Evolutionary conservation across 2,888 invertebrate genomes (phyloP).

Genomic region (Ophonus ardosiacus): DNA sequence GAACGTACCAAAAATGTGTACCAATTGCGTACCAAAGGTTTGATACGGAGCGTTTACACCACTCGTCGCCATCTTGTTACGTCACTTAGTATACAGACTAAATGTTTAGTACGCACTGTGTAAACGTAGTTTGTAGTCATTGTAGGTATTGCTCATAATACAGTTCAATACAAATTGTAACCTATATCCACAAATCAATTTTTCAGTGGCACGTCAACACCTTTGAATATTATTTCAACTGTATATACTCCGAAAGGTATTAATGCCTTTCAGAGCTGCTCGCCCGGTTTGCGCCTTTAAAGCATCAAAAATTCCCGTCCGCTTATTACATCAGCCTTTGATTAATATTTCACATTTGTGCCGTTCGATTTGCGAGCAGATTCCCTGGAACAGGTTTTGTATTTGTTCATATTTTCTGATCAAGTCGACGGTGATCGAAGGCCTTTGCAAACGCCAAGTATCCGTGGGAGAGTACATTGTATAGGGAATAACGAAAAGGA

Average conservation of each 20-base stretch:
- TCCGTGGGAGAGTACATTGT: too few species aligned
- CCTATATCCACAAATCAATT: not conserved
- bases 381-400: not conserved
- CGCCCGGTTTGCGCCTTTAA: not conserved
- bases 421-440: not conserved
- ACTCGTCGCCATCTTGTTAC: too few species aligned
- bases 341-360: slow-evolving; percentile 34
- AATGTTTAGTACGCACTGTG: too few species aligned
- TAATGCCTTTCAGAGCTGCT: not conserved
- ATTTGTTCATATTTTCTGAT: slow-evolving; percentile 16
- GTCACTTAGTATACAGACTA: too few species aligned
- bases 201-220: not conserved
- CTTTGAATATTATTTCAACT: not conserved
- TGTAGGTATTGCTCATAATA: too few species aligned
- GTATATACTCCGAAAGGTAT: not conserved
- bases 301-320: not conserved
- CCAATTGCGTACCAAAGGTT: too few species aligned
- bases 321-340: slow-evolving; percentile 24
- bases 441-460: too few species aligned
- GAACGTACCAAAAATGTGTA: too few species aligned
- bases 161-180: too few species aligned
- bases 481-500: not conserved
- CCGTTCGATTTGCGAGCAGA: slow-evolving; percentile 1
- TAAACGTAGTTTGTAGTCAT: too few species aligned
- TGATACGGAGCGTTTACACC: too few species aligned